phyloP scores from a whole-genome alignment of 2,888 invertebrate genomes.

The Eupithecia centaureata region DNA sequence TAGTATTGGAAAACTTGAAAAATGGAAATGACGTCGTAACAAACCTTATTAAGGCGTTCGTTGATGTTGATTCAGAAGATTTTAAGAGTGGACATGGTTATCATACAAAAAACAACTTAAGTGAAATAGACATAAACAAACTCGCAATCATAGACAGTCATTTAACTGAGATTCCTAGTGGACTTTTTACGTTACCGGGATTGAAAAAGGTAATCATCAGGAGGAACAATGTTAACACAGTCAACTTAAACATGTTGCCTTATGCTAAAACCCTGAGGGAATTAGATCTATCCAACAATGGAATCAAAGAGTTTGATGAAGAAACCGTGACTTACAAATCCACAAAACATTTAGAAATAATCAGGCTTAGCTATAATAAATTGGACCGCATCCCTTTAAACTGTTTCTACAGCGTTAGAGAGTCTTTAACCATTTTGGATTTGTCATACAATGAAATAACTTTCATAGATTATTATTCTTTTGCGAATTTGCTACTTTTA shows the following conservation, averaged over 20 bases:
- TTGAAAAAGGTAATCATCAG: not conserved
- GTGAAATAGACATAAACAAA: not conserved
- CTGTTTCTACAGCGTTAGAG: constrained; percentile 16
- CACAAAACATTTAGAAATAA: constrained; percentile 2
- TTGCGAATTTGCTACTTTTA: constrained; percentile 10
- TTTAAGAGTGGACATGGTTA: not conserved
- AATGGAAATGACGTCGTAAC: not conserved
- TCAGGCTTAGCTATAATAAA: constrained; percentile 23
- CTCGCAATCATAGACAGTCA: constrained; percentile 13
- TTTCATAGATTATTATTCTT: constrained; percentile 19
- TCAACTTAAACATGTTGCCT: constrained; percentile 21
- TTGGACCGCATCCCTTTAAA: constrained; percentile 11
- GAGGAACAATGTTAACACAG: constrained; percentile 15
- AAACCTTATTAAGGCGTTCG: not conserved
- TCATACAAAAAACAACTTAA: not conserved
- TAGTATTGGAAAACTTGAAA: not conserved
- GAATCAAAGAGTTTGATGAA: constrained; percentile 17
- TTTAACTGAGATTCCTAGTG: constrained; percentile 9
- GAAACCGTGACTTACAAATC: not conserved
- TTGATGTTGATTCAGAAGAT: not conserved
- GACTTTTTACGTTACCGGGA: constrained; percentile 2
- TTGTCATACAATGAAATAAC: constrained; percentile 25
- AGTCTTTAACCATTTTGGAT: constrained; percentile 20
- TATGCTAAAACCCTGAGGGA: not conserved
- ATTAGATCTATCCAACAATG: constrained; percentile 16